phyloP scores from a whole-genome alignment of 2,113 vertebrate genomes.

The Scomber japonicus region DNA sequence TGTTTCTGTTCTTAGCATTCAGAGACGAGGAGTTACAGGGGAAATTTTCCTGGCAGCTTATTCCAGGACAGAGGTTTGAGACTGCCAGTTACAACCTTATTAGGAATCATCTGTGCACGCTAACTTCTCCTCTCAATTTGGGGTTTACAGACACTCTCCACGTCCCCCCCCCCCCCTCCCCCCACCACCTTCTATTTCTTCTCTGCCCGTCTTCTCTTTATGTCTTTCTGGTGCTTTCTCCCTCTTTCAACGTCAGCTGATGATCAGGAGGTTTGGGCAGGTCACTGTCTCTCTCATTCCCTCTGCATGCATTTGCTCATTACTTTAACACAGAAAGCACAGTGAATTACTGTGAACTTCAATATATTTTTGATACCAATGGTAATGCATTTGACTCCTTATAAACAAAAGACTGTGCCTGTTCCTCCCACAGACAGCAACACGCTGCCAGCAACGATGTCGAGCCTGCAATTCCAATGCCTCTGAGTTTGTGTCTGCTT shows the following conservation, averaged over 20 bases:
- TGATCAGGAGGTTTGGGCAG: conserved; percentile 78
- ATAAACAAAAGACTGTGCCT: conserved; percentile 31
- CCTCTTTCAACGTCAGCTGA: conserved; percentile 79
- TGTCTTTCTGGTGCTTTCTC: conserved; percentile 36
- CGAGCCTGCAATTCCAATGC: conserved; percentile 12
- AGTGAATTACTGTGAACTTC: conserved; percentile 6
- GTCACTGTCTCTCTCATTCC: conserved; percentile 47
- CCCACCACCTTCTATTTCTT: conserved; percentile 27
- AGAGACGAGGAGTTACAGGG: conserved; percentile 70
- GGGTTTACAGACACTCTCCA: conserved; percentile 66
- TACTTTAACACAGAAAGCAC: conserved; percentile 9
- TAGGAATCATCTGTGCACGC: conserved; percentile 84
- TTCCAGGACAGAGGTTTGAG: conserved; percentile 71
- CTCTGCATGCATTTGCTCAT: conserved; percentile 1
- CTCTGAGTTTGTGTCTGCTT: conserved; percentile 47
- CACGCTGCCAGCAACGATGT: not conserved
- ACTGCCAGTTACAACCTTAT: conserved; percentile 85
- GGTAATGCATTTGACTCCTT: conserved; percentile 15
- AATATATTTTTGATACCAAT: conserved; percentile 18
- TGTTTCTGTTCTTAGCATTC: conserved; percentile 77
- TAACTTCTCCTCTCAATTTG: conserved; percentile 71
- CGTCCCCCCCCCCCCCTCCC: conserved; percentile 20
- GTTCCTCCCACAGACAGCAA: conserved; percentile 14
- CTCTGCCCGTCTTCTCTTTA: conserved; percentile 30
- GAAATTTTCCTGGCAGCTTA: conserved; percentile 85